Evolutionary conservation across 1,140 invertebrate species (phyloP), one percentile per base, ranked within the genome.

Genomic region (Plutomurus gul): DNA sequence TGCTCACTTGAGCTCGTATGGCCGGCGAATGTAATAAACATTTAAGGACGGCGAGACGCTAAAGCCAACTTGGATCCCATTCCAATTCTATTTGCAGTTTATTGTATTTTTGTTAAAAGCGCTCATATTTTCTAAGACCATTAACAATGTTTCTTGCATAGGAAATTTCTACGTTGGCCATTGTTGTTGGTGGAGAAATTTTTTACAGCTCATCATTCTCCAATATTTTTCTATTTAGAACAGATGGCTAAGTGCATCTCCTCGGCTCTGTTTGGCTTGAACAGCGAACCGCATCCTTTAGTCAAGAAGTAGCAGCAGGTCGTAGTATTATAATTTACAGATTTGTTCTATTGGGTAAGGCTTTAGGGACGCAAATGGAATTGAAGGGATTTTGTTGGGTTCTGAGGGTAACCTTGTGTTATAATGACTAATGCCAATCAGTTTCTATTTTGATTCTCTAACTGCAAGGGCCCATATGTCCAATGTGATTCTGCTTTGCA

Each of bases 141-240:
- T 65, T 65, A 65, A n/a, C 13, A 65, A 33, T 33, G 18, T 4
- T 65, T 36, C 16, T 4, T 65, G 56, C 56, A 65, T 65, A 65
- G 30, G 30, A 65, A n/a, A 65, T 65, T 30, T 65, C 22, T n/a
- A n/a, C n/a, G n/a, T n/a, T 1, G 25, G 51, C 51, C 30, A 33
- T 65, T 65, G 36, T 10, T 43, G 39, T 13, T n/a, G 39, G n/a
- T 16, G 13, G 36, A n/a, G 30, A 65, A 30, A 33, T 30, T 65
- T 30, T 65, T 65, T 30, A 65, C 30, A 65, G 56, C 56, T 65
- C 56, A 75, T 75, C 43, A 16, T 30, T 25, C 36, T 33, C 36
- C 39, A 76, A 77, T 77, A 70, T 77, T 77, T 77, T 77, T 77
- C 75, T 77, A 56, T 77, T 77, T 77, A 77, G 60, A 70, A 13